Conservation (phyloP, 2,888 invertebrate species). For the Kuschelorhynchus macadamiae region DNA sequence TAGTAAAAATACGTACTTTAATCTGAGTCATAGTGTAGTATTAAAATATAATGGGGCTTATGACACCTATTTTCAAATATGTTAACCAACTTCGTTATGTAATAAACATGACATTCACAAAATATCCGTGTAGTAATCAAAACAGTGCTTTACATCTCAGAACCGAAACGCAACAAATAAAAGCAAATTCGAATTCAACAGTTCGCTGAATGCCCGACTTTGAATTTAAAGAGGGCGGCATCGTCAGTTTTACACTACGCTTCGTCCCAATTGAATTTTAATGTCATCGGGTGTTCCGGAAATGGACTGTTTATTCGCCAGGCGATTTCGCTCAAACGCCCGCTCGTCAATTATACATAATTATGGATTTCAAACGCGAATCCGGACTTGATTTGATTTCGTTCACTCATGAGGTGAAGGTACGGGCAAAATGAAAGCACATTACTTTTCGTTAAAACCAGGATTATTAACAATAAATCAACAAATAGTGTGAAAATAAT, state of each 20-base stretch:
- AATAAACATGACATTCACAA: no score
- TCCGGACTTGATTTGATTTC: constrained; percentile 39
- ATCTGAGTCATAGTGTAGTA: no score
- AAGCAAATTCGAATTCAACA: constrained; percentile 4
- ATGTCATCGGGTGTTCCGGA: constrained; percentile 63
- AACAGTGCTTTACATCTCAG: neutral
- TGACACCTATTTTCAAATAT: no score
- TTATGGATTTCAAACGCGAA: constrained; percentile 46
- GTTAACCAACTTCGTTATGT: no score
- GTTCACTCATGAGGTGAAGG: constrained; percentile 20
- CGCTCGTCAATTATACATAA: constrained; percentile 44
- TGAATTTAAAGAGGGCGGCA: constrained; percentile 20
- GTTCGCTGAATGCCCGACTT: neutral
- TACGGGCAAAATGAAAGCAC: neutral
- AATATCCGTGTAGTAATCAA: neutral
- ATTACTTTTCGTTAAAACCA: neutral
- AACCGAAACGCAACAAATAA: neutral
- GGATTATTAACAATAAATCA: no score
- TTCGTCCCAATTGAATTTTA: constrained; percentile 64
- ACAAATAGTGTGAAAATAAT: no score
- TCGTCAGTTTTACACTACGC: constrained; percentile 55
- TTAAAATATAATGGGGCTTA: no score
- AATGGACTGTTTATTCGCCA: constrained; percentile 58
- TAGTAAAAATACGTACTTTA: no score
- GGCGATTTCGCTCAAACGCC: constrained; percentile 39